Conservation (phyloP, 2,113 vertebrate genomes). For the Myanophis thanlyinensis region DNA sequence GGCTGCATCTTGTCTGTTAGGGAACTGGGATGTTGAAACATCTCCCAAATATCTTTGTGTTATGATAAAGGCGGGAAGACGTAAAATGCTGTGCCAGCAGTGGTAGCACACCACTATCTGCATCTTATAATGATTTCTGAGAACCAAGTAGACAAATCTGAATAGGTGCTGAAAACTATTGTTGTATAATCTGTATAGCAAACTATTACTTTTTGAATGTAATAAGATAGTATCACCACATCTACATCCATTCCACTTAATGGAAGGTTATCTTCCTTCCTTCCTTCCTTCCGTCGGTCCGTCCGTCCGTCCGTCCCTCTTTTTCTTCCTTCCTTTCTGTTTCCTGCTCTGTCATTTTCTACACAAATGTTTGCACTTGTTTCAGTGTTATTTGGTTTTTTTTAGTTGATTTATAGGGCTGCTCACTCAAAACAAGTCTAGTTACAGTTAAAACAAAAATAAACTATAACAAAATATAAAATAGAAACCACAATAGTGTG, state of each 20-base stretch:
- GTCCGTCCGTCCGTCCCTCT: too few relatives aligned
- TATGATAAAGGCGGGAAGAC: neutral
- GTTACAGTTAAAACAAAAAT: neutral
- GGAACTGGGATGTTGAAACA: neutral
- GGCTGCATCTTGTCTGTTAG: neutral
- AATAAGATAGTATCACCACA: neutral
- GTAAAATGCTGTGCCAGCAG: neutral
- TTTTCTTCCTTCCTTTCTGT: too few relatives aligned
- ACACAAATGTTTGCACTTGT: slow-evolving; percentile 41
- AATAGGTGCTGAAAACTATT: neutral
- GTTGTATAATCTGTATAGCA: neutral
- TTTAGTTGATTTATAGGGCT: neutral
- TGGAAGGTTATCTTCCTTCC: neutral
- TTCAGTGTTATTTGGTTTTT: slow-evolving; percentile 13
- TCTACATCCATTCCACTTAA: neutral
- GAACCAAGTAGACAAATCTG: neutral
- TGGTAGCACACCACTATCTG: neutral
- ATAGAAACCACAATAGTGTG: neutral
- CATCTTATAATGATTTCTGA: neutral
- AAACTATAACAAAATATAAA: neutral
- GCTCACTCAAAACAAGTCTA: neutral
- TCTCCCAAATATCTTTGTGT: neutral
- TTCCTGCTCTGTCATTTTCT: slow-evolving; percentile 1
- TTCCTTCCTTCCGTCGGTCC: too few relatives aligned
- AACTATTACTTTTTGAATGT: neutral